Evolutionary conservation across 2,113 vertebrate genomes (phyloP).

Genomic region (Plecotus auritus): DNA sequence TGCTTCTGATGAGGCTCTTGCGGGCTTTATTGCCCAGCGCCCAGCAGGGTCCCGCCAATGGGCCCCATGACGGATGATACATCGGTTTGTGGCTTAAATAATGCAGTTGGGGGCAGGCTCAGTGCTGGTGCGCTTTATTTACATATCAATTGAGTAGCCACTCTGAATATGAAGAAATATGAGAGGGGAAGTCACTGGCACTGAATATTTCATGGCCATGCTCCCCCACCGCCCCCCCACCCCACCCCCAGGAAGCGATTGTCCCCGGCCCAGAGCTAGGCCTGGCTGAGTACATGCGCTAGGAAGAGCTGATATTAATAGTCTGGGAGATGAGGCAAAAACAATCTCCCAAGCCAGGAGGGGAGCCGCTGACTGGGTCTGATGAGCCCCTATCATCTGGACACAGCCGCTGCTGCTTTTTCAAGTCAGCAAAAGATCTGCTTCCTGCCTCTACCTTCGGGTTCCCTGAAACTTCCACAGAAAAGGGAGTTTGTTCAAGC

Average conservation of each 20-base stretch:
- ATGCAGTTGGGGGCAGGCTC: conserved; percentile 81
- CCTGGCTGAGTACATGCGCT: not conserved
- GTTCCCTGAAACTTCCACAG: conserved; percentile 23
- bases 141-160: conserved; percentile 87
- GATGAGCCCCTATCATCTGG: conserved; percentile 37
- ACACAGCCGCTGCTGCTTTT: not conserved
- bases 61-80: conserved; percentile 88
- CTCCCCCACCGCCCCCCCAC: not conserved
- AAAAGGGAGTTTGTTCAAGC: not conserved
- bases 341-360: not conserved
- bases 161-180: conserved; percentile 82
- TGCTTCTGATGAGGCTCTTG: conserved; percentile 90
- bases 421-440: conserved; percentile 56
- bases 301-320: not conserved
- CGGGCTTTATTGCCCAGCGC: conserved; percentile 89
- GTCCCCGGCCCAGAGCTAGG: conserved; percentile 44
- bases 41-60: conserved; percentile 88
- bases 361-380: conserved; percentile 41
- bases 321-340: not conserved
- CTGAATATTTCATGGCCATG: conserved; percentile 82
- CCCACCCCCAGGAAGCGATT: conserved; percentile 55
- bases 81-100: conserved; percentile 85
- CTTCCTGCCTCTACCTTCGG: conserved; percentile 34
- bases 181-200: conserved; percentile 68
- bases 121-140: conserved; percentile 84